Conservation (phyloP, 2,888 invertebrate genomes). For the Hypsopygia costalis region DNA sequence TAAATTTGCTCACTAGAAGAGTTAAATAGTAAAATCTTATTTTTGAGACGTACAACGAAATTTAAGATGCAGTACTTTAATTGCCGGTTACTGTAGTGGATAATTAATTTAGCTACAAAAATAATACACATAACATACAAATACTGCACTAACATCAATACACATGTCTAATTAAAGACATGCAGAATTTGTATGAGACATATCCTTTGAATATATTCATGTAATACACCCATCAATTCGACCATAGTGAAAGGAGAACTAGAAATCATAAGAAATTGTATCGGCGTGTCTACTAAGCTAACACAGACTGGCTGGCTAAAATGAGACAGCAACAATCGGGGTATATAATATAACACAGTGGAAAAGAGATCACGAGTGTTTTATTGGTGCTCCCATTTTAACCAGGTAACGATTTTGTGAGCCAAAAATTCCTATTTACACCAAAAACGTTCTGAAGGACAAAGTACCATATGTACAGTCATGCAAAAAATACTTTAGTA, state of each 20-base stretch:
- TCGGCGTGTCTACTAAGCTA: conserved; percentile 47
- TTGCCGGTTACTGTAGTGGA: too few species aligned
- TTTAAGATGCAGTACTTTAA: too few species aligned
- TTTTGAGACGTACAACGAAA: too few species aligned
- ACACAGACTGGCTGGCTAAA: conserved; percentile 60
- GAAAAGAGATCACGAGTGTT: conserved; percentile 32
- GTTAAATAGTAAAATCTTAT: too few species aligned
- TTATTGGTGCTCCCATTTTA: conserved; percentile 34
- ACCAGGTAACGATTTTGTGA: conserved; percentile 27
- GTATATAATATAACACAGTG: conserved; percentile 25
- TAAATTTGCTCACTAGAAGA: background rate
- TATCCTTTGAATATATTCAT: conserved; percentile 5
- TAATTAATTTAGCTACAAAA: conserved; percentile 1
- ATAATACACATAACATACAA: conserved; percentile 8
- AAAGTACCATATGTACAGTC: too few species aligned
- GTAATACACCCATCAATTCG: conserved; percentile 6
- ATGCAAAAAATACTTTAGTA: too few species aligned
- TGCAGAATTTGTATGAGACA: conserved; percentile 10
- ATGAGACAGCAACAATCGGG: conserved; percentile 39
- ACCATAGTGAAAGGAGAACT: background rate
- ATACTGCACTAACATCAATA: background rate
- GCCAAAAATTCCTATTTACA: conserved; percentile 21
- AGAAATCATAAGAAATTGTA: conserved; percentile 46
- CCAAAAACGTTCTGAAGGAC: background rate
- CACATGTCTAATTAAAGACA: too few species aligned